A percentile compares a stretch with the other conserved stretches of the same genome.
Conservation (phyloP, 2,797 vertebrate species). For the Ambastaia sidthimunki region DNA sequence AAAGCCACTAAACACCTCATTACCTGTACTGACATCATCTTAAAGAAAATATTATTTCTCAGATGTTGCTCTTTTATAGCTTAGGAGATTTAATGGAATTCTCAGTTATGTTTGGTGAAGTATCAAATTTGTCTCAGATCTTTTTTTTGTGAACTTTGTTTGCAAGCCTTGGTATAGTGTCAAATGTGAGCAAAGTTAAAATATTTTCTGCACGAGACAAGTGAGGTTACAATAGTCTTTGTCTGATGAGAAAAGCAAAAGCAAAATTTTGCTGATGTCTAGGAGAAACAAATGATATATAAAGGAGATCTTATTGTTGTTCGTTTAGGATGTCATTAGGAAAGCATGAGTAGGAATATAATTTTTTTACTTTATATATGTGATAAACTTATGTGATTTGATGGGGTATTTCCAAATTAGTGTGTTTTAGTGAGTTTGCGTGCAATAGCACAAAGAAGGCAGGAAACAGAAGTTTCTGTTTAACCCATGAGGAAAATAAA, state of each 20-base stretch:
- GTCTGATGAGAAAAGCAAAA: not conserved
- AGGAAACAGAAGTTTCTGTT: slow-evolving; percentile 9
- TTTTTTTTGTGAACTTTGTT: not conserved
- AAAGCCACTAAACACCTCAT: not conserved
- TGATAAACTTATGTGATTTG: not conserved
- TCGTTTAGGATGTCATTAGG: not conserved
- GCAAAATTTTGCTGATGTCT: not conserved
- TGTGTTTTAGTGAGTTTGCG: not conserved
- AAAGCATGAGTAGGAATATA: no score
- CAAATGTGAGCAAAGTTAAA: no score
- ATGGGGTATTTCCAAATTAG: not conserved
- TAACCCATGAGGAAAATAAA: slow-evolving; percentile 23
- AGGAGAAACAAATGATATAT: not conserved
- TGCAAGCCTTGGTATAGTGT: not conserved
- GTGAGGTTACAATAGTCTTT: not conserved
- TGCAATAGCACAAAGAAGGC: not conserved
- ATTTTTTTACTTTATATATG: not conserved
- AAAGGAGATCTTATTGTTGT: not conserved
- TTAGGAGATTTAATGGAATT: not conserved
- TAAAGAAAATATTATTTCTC: not conserved
- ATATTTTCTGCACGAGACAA: no score
- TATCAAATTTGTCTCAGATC: not conserved
- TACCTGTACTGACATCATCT: not conserved
- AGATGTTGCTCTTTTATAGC: not conserved
- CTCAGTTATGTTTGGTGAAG: not conserved